Evolutionary conservation across 2,888 invertebrate genomes (phyloP).

Genomic region (Zeuzera pyrina): DNA sequence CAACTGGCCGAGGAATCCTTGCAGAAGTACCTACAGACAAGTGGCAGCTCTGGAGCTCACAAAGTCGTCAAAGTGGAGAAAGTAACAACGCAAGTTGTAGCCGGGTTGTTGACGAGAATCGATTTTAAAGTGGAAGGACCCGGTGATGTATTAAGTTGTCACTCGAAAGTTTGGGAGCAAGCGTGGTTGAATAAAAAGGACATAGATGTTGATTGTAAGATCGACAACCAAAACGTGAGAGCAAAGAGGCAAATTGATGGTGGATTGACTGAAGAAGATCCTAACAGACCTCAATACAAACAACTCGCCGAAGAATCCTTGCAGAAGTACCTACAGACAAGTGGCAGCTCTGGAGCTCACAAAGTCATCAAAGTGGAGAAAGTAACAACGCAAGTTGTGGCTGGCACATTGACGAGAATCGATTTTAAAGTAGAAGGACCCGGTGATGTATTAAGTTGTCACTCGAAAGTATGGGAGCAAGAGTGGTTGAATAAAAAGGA

Average conservation of each 20-base stretch:
- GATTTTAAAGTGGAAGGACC: slow-evolving; percentile 37
- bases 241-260: slow-evolving; percentile 11
- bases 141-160: slow-evolving; percentile 14
- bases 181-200: slow-evolving; percentile 47
- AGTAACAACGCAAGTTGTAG: slow-evolving; percentile 53
- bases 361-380: slow-evolving; percentile 32
- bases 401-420: slow-evolving; percentile 60
- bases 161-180: slow-evolving; percentile 44
- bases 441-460: slow-evolving; percentile 16
- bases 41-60: slow-evolving; percentile 17
- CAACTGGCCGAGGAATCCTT: slow-evolving; percentile 28
- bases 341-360: slow-evolving; percentile 11
- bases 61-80: slow-evolving; percentile 35
- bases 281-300: slow-evolving; percentile 17
- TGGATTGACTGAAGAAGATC: slow-evolving; percentile 12
- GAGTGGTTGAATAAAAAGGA: slow-evolving; percentile 23
- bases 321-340: slow-evolving; percentile 15
- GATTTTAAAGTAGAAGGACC: slow-evolving; percentile 13
- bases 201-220: slow-evolving; percentile 21
- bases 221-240: slow-evolving; percentile 10
- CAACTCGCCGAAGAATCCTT: slow-evolving; percentile 21
- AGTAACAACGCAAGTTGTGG: slow-evolving; percentile 52
- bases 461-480: slow-evolving; percentile 26
- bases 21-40: slow-evolving; percentile 19
- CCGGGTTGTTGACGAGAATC: slow-evolving; percentile 64